Conservation (phyloP, 2,888 invertebrate genomes). For the Nomada lathburiana region DNA sequence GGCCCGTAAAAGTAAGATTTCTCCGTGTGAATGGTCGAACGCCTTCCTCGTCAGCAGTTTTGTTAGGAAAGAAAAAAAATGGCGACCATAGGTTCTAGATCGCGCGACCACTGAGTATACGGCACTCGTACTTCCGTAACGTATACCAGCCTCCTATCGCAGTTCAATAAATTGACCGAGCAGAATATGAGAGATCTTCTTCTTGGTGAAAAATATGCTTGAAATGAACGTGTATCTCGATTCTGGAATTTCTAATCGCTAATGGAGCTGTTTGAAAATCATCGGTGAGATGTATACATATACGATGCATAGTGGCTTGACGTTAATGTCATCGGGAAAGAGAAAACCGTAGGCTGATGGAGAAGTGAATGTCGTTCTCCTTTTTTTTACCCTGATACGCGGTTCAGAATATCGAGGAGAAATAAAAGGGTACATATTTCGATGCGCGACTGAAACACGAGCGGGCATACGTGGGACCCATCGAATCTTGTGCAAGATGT, state of each 20-base stretch:
- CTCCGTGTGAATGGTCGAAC: background rate
- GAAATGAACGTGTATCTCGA: background rate
- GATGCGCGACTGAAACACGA: constrained; percentile 48
- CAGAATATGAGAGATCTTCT: background rate
- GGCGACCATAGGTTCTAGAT: constrained; percentile 58
- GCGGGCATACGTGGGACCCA: constrained; percentile 49
- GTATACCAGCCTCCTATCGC: constrained; percentile 27
- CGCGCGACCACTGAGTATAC: constrained; percentile 52
- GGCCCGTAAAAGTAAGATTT: background rate
- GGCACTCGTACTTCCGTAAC: constrained; percentile 54
- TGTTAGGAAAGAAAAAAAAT: constrained; percentile 52
- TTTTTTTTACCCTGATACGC: constrained; percentile 21
- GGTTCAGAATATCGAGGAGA: constrained; percentile 7
- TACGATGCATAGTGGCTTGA: constrained; percentile 28
- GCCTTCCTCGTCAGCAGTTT: constrained; percentile 53
- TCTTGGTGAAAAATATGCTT: background rate
- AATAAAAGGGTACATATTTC: constrained; percentile 31
- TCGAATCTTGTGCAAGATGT: constrained; percentile 68
- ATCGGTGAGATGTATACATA: constrained; percentile 14
- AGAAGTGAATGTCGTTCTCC: constrained; percentile 52
- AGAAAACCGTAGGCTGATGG: constrained; percentile 28
- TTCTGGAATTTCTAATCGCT: constrained; percentile 3
- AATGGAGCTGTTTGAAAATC: background rate
- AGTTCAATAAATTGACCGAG: constrained; percentile 1
- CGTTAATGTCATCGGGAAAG: constrained; percentile 53